Conservation (phyloP, 2,888 invertebrate genomes). For the Apeira syringaria region DNA sequence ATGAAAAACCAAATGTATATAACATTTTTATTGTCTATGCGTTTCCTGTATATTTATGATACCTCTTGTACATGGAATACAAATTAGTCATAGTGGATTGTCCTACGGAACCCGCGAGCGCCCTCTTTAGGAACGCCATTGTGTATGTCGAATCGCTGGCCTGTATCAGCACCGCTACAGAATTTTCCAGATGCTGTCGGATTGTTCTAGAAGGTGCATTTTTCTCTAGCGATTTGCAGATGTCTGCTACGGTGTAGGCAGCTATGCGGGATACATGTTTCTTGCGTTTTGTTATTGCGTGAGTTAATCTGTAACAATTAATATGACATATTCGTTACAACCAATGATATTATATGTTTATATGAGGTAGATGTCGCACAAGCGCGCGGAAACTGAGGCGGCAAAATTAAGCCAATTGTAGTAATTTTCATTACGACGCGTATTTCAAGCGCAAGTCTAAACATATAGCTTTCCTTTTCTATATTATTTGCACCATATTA, state of each 20-base stretch:
- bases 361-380: too few relatives aligned
- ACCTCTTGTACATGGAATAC: constrained; percentile 71
- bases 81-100: constrained; percentile 69
- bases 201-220: constrained; percentile 58
- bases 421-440: too few relatives aligned
- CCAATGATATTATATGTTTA: too few relatives aligned
- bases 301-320: constrained; percentile 57
- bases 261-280: constrained; percentile 69
- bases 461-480: too few relatives aligned
- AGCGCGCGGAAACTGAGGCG: too few relatives aligned
- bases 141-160: constrained; percentile 62
- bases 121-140: constrained; percentile 66
- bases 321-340: background rate
- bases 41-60: constrained; percentile 77
- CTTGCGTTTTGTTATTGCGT: constrained; percentile 69
- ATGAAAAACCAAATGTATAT: too few relatives aligned
- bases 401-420: too few relatives aligned
- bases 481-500: too few relatives aligned
- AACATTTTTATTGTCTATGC: constrained; percentile 47
- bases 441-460: too few relatives aligned
- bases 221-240: constrained; percentile 59
- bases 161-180: constrained; percentile 61
- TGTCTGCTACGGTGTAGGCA: constrained; percentile 69
- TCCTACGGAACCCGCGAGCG: constrained; percentile 58
- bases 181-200: constrained; percentile 69